These are phyloP conservation scores for Gila orcuttii DNA, from an alignment of 2,113 vertebrate species.

Conservation along the genomic window DNA sequence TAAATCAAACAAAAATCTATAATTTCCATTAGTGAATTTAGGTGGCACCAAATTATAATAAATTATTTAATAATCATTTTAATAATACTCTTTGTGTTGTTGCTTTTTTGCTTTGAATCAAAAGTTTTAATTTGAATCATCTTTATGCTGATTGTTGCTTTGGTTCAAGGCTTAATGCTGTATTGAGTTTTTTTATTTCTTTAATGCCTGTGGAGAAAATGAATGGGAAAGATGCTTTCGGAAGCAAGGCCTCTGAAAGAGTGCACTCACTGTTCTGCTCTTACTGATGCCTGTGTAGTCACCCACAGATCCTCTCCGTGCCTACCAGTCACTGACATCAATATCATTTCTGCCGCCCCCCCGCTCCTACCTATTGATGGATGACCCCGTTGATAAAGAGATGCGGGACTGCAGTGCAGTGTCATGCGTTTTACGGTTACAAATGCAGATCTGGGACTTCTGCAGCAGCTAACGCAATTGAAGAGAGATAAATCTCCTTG, in stretches of 20 bases:
- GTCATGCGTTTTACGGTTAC: constrained; percentile 10
- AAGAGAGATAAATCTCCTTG: constrained; percentile 29
- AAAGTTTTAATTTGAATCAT: not conserved
- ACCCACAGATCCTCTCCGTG: not conserved
- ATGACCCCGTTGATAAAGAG: constrained; percentile 38
- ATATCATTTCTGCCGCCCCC: constrained; percentile 7
- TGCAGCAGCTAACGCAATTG: constrained; percentile 5
- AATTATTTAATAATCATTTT: not conserved
- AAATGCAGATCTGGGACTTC: constrained; percentile 35
- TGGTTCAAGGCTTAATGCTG: not conserved
- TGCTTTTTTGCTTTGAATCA: not conserved
- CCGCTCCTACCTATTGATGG: constrained; percentile 3
- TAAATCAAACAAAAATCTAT: not conserved
- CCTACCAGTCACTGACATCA: not conserved
- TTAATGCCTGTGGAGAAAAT: not conserved
- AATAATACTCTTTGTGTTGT: too few species aligned
- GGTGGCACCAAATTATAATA: not conserved
- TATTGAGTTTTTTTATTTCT: not conserved
- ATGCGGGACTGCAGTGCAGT: constrained; percentile 16
- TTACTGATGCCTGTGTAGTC: not conserved
- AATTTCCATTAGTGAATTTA: not conserved
- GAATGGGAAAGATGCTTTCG: not conserved
- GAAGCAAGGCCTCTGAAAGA: not conserved
- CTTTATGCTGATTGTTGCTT: not conserved
- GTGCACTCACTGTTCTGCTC: not conserved